These are phyloP conservation scores for Rhopalosiphum maidis DNA, from an alignment of 1,140 invertebrate genomes.

Conservation along the genomic window DNA sequence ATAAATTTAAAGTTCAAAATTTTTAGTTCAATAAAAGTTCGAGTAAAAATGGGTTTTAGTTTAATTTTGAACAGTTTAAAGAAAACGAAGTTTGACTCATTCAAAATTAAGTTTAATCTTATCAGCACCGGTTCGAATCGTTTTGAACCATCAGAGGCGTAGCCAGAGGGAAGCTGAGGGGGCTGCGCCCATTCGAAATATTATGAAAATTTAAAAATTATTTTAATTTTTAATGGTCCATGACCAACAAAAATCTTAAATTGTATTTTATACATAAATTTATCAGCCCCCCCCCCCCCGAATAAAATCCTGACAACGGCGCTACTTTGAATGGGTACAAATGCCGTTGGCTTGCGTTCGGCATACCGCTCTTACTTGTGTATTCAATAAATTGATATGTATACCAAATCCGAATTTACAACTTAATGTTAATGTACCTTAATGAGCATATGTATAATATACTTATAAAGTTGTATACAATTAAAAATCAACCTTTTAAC, in stretches of 20 bases:
- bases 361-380: neutral
- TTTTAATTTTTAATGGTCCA: too few relatives aligned
- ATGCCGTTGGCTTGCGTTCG: neutral
- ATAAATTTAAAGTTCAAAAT: too few relatives aligned
- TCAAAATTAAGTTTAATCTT: neutral
- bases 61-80: too few relatives aligned
- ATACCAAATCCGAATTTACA: neutral
- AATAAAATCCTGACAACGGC: too few relatives aligned
- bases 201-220: too few relatives aligned
- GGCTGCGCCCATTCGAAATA: too few relatives aligned
- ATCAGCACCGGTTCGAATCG: neutral
- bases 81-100: neutral
- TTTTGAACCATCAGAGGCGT: neutral
- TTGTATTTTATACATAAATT: too few relatives aligned
- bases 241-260: too few relatives aligned
- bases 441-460: neutral
- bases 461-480: neutral
- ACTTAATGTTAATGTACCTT: neutral
- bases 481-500: conserved; percentile 17
- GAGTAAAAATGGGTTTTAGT: too few relatives aligned
- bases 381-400: neutral
- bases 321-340: neutral
- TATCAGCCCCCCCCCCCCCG: too few relatives aligned
- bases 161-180: too few relatives aligned
- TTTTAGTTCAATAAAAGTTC: too few relatives aligned